Conservation (phyloP, 2,888 invertebrate species). For the Acleris laterana region DNA sequence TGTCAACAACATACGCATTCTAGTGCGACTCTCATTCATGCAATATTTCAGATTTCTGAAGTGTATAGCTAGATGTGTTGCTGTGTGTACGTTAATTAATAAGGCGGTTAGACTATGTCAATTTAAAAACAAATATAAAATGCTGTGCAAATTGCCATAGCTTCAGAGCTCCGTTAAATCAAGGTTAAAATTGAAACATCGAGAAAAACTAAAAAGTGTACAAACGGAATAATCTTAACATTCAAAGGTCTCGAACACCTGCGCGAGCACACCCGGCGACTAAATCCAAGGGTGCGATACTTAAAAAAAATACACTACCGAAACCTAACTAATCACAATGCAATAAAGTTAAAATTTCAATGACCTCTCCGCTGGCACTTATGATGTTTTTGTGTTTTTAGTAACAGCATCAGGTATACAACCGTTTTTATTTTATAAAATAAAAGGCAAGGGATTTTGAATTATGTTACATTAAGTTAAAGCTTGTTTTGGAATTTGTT, state of each 20-base stretch:
- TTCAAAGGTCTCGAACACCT: conserved; percentile 64
- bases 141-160: background rate
- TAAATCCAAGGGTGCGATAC: conserved; percentile 75
- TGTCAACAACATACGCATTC: too few relatives aligned
- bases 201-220: conserved; percentile 2
- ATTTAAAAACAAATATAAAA: too few relatives aligned
- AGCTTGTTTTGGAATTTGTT: background rate
- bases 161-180: background rate
- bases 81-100: too few relatives aligned
- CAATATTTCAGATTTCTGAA: too few relatives aligned
- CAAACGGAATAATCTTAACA: conserved; percentile 1
- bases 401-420: conserved; percentile 26
- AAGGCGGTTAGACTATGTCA: too few relatives aligned
- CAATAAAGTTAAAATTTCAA: background rate
- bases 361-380: background rate
- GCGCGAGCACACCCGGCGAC: conserved; percentile 75
- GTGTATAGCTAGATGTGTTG: too few relatives aligned
- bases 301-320: conserved; percentile 13
- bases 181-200: background rate
- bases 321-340: background rate
- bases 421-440: background rate
- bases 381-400: background rate
- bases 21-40: too few relatives aligned
- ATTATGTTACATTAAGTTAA: background rate
- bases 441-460: background rate